Base-by-base conservation (phyloP, 2,113 vertebrate genomes). In the Hoplias malabaricus region DNA sequence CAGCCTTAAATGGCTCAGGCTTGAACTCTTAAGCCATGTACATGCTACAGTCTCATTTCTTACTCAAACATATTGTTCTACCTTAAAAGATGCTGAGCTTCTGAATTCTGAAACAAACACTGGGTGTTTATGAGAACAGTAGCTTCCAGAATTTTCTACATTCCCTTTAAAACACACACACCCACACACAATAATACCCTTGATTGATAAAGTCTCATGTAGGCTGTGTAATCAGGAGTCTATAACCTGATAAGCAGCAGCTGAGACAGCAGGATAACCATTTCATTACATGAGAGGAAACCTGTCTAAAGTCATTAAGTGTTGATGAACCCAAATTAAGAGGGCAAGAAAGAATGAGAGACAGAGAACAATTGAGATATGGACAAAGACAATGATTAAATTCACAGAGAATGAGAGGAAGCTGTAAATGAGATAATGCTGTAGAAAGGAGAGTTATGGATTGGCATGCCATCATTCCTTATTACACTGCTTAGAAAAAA, bases 401-500 rank as follows among this genome's bases (percentile, higher is more conserved):
- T 11, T 0, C 25, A 43, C 68, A 21, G n/a, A 63, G 63, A 46
- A 14, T 14, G 38, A 43, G n/a, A 75, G 81, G 77, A 83, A 85
- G 87, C 71, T 77, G 70, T 84, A 84, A 85, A 88, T 90, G 86
- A 90, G 82, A 74, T 75, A 78, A 77, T 63, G 83, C 73, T 79
- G 73, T 77, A 86, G 85, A 87, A 75, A 66, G 74, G 83, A 85
- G 78, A 84, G 76, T 86, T 66, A 77, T 75, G 85, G 88, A 89
- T 91, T 88, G 87, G 40, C 11, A 48, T 62, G 42, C 27, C 65
- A 82, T 78, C 73, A 77, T 46, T 80, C 84, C 82, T 87, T 85
- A 88, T 86, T 87, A 85, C 86, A 83, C 84, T 83, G 82, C 84
- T 80, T 74, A 79, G 84, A 90, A 78, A 88, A 86, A 90, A 86